Evolutionary conservation across 2,888 invertebrate genomes (phyloP), one percentile per base, ranked within the genome.

Genomic region (Sisyra nigra): DNA sequence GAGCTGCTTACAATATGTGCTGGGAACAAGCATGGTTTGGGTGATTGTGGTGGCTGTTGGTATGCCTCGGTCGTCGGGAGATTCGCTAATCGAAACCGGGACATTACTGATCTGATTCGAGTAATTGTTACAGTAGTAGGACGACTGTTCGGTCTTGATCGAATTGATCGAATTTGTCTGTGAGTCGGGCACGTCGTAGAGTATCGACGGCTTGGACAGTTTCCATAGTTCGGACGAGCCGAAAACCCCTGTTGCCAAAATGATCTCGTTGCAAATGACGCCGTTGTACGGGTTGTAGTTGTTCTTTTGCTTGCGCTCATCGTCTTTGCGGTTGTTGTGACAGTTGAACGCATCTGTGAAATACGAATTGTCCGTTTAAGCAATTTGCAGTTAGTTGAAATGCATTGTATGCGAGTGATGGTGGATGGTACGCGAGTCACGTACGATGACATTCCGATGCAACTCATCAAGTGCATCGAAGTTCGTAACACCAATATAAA

Each of bases 221-320:
- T 89, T 87, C 86, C 94, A 92, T 67, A 98, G 80, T 76, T 98
- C 97, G 76, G 89, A 91, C 60, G 97, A 96, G 58, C 94, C 93
- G 80, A 97, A 98, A 67, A 97, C 97, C 65, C 97, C 97, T 59
- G 96, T 97, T 62, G 97, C 96, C 78, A 93, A 80, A 72, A 97
- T 96, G 68, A 94, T 94, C 76, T 96, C 93, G 76, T 93, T 93
- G 78, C 92, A 92, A 68, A 93, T 86, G 66, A 94, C 92, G 65
- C 92, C 92, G 72, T 93, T 93, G 77, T 93, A 93, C 62, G 92
- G 89, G 77, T 93, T 93, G 70, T 80, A 81, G 67, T 81, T 81
- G 81, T 80, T 81, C 78, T 80, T 81, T 59, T 69, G 73, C 63
- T 80, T 80, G 59, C 77, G 72, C 55, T 81, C 81, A 57, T 82